phyloP scores from a whole-genome alignment of 1,140 invertebrate genomes.

The Drusus annulatus region DNA sequence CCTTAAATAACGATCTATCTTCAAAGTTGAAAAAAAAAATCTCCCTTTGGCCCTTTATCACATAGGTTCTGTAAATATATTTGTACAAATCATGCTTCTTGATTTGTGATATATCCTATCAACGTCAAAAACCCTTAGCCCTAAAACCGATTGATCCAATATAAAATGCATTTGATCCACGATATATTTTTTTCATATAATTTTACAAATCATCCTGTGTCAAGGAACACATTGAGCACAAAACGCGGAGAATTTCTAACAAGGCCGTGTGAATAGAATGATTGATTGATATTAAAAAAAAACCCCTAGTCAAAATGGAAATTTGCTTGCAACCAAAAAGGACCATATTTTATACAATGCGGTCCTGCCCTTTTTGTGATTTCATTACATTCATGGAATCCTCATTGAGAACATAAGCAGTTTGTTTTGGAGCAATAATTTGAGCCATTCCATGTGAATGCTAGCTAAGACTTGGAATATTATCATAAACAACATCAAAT shows the following conservation, averaged over 20 bases:
- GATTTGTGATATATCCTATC: too few relatives aligned
- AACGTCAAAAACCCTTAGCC: too few relatives aligned
- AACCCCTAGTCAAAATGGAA: not conserved
- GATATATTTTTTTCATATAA: not conserved
- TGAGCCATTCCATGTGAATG: not conserved
- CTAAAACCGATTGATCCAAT: too few relatives aligned
- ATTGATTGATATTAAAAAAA: constrained; percentile 2
- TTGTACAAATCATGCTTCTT: too few relatives aligned
- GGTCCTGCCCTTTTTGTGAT: constrained; percentile 19
- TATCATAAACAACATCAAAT: not conserved
- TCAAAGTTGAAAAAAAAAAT: too few relatives aligned
- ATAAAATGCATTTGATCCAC: too few relatives aligned
- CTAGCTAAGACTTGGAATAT: not conserved
- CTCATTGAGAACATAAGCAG: not conserved
- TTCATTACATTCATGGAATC: constrained; percentile 5
- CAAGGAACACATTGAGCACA: not conserved
- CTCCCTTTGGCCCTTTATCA: too few relatives aligned
- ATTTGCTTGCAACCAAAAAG: not conserved
- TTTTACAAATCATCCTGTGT: constrained; percentile 11
- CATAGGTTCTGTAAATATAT: too few relatives aligned
- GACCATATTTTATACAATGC: not conserved
- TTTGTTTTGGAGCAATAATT: constrained; percentile 1
- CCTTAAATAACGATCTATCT: too few relatives aligned
- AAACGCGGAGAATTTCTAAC: constrained; percentile 23
- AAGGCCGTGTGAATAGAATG: constrained; percentile 7